Evolutionary conservation across 2,113 vertebrate species (phyloP), one percentile per base, ranked within the genome.

Genomic region (Tringa solitaria): DNA sequence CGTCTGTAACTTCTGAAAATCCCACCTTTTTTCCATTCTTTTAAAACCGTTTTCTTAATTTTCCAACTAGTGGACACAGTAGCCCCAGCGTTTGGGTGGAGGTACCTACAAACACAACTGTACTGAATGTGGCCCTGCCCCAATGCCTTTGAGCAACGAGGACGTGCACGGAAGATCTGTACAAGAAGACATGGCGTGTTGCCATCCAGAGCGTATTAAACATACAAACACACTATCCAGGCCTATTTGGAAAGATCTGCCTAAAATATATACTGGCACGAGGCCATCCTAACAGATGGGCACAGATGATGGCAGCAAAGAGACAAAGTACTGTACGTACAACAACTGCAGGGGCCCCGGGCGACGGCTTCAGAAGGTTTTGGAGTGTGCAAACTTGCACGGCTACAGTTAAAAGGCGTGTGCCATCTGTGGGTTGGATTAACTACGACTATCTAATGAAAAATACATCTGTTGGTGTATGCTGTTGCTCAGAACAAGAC

Each of bases 211-310:
- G 41, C 57, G 64, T 21, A 92, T 61, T 79, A 87, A 96, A 91
- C 73, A 60, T 13, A 76, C 77, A 82, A 75, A 57, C 28, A 94
- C 67, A 19, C 84, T 37, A 22, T 54, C 86, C 92, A 79, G 64
- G 48, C 45, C 73, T n/a, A 69, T 53, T 57, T 84, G 90, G 87
- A 93, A 92, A 57, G 81, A 59, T 95, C 69, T 93, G 90, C 50
- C 84, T 89, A 76, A 92, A 48, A 90, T 33, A 89, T 27, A 82
- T 76, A 57, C 94, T 96, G 95, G 96, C 96, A 76, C 0, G 0
- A 87, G 81, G 95, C 96, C 96, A 95, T 84, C 61, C 89, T 87
- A 93, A 96, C 92, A 97, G 96, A 97, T 89, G 92, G 96, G 96
- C 92, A 96, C 59, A 78, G 70, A 95, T 73, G 92, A 96, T 82